These are phyloP conservation scores for Saturnia pavonia DNA, from an alignment of 2,888 invertebrate species.

Conservation along the genomic window DNA sequence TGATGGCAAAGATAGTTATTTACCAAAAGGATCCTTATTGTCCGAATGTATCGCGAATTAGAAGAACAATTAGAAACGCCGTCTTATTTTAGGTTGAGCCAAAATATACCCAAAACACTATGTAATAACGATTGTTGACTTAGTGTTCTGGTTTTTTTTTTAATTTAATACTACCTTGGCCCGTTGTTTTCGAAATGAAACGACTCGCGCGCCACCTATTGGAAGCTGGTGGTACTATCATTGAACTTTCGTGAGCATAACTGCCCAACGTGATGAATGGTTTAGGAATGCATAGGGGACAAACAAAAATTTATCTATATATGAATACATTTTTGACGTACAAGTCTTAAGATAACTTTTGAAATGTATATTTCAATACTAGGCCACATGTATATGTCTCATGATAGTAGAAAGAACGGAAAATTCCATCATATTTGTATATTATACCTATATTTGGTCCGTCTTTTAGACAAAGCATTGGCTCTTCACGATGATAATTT, in stretches of 20 bases:
- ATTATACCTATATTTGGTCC: neutral
- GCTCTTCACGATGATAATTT: constrained; percentile 1
- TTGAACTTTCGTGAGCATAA: too few relatives aligned
- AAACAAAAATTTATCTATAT: too few relatives aligned
- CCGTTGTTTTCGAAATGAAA: too few relatives aligned
- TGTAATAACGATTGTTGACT: too few relatives aligned
- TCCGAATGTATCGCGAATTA: neutral
- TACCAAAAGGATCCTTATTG: neutral
- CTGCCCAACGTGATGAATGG: too few relatives aligned
- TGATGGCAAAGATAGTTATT: neutral
- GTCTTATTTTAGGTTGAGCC: neutral
- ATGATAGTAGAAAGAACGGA: neutral
- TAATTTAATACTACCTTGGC: too few relatives aligned
- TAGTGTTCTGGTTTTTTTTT: too few relatives aligned
- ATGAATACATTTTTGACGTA: too few relatives aligned
- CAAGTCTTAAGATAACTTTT: neutral
- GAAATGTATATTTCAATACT: neutral
- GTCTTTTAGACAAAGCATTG: neutral
- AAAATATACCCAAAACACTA: neutral
- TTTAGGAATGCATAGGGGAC: too few relatives aligned
- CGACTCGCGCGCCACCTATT: too few relatives aligned
- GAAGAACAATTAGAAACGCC: neutral
- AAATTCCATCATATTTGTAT: neutral
- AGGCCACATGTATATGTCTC: neutral
- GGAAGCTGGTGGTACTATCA: too few relatives aligned